Evolutionary conservation across 2,888 invertebrate species (phyloP).

Genomic region (Caenorhabditis becei): DNA sequence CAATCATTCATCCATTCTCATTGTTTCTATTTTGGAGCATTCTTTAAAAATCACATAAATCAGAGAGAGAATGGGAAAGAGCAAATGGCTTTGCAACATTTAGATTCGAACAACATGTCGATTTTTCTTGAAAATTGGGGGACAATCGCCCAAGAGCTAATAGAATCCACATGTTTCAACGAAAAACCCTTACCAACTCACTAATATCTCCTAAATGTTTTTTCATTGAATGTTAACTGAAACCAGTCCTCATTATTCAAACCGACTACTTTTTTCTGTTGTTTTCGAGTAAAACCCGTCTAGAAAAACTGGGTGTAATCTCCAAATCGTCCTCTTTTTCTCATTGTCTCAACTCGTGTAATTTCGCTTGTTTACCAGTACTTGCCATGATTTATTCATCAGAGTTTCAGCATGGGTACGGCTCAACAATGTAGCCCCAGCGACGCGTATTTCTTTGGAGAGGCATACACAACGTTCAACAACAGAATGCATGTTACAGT

Average conservation of each 20-base stretch:
- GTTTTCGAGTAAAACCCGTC: constrained; percentile 16
- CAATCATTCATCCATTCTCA: constrained; percentile 20
- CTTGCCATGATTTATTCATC: constrained; percentile 49
- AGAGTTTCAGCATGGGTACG: constrained; percentile 62
- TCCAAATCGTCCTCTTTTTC: constrained; percentile 35
- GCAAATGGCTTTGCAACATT: constrained; percentile 51
- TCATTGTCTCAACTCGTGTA: constrained; percentile 52
- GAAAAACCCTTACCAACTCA: too few relatives aligned
- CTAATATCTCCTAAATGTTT: too few relatives aligned
- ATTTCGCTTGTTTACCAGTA: constrained; percentile 56
- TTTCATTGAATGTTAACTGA: too few relatives aligned
- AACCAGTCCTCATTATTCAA: constrained; percentile 44
- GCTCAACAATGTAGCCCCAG: constrained; percentile 63
- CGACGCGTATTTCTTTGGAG: constrained; percentile 63
- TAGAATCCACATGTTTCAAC: not conserved
- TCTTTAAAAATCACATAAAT: constrained; percentile 49
- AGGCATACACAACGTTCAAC: constrained; percentile 61
- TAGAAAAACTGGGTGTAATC: constrained; percentile 46
- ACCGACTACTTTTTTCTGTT: constrained; percentile 15
- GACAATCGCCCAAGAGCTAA: not conserved
- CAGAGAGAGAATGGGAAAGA: constrained; percentile 43
- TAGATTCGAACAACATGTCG: constrained; percentile 25
- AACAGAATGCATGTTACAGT: constrained; percentile 62
- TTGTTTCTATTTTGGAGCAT: constrained; percentile 12
- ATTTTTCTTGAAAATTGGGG: constrained; percentile 12